Base-by-base conservation (phyloP, 2,797 vertebrate species). In the Fundulus diaphanus region DNA sequence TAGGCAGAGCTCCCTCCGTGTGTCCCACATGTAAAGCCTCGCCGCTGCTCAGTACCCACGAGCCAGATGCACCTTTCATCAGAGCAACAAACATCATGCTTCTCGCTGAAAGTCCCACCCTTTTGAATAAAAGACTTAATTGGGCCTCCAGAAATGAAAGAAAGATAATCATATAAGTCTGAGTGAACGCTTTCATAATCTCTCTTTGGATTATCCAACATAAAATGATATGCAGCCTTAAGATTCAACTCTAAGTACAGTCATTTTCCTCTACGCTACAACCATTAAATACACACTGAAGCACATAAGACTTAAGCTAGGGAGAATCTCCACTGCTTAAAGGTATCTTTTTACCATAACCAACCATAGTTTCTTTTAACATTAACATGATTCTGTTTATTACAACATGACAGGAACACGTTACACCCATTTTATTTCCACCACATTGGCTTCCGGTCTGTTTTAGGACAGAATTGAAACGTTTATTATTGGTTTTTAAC, bases 1-100 rank as follows among this genome's bases (percentile, higher is more conserved):
- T 4, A 65, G 4, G 22, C 42, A 83, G 70, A 66, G 81, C 83
- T 80, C 68, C 75, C 76, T 86, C 72, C 68, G 70, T 59, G 61
- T 70, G 71, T 61, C 57, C 73, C 33, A 42, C 31, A 56, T 11
- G 18, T 12, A 22, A 79, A 67, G 70, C 22, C 42, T 40, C 33
- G n/a, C 69, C 29, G 61, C 78, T 75, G 71, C 35, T 72, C 68
- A 46, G 27, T 15, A 37, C 49, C 49, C 35, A 75, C 57, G 74
- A 77, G 48, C 67, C 66, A 67, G 63, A 15, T 6, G 18, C 56
- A 42, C 16, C 16, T 59, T 33, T 0, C 15, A 27, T 15, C n/a
- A 73, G 40, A 65, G 61, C 61, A 65, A 65, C 61, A 65, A 33
- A 35, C 61, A n/a, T 37, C 22, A 12, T 22, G 18, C 31, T 6